Evolutionary conservation across 1,140 invertebrate genomes (phyloP), one percentile per base, ranked within the genome.

Genomic region (Caerostris darwini): DNA sequence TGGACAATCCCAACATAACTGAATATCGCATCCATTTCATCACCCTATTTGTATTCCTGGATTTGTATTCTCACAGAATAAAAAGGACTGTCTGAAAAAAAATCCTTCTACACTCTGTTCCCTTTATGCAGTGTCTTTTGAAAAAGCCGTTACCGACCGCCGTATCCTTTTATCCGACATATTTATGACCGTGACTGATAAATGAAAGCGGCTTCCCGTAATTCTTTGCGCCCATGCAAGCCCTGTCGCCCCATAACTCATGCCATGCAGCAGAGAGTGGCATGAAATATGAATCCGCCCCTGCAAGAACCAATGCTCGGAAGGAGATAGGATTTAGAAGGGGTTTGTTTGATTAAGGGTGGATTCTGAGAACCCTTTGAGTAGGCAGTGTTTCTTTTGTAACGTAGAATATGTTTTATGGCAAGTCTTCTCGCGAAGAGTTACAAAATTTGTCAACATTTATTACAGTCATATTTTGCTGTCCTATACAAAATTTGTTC

Each of bases 131-230:
- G 12, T 34, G 8, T 53, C 34, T 10, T 77, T 7, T 53, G 4
- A 77, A 77, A 77, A 77, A 77, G 71, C 71, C 34, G 71, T 77
- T 77, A 77, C 71, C 71, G 10, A 77, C 71, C 71, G 14, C 71
- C 71, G 71, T 77, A 77, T 3, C 71, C 71, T 53, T 53, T 77
- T 77, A 77, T 77, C 71, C 71, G 71, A 77, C 71, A 50, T 77
- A 77, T 77, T 77, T 77, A 77, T 50, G 71, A 77, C 71, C 71
- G 34, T 77, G 71, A 77, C 71, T 77, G 71, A 77, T 77, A 77
- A 77, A 77, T 77, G 71, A 77, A 77, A 34, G 34, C 71, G 3
- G 4, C 34, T 50, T 34, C 34, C 71, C 53, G 53, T 77, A 77
- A 77, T 53, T 77, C 71, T 77, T 34, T 77, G 5, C 34, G 10